These are phyloP conservation scores for Phyllotreta striolata DNA, from an alignment of 2,888 invertebrate species.

Conservation along the genomic window DNA sequence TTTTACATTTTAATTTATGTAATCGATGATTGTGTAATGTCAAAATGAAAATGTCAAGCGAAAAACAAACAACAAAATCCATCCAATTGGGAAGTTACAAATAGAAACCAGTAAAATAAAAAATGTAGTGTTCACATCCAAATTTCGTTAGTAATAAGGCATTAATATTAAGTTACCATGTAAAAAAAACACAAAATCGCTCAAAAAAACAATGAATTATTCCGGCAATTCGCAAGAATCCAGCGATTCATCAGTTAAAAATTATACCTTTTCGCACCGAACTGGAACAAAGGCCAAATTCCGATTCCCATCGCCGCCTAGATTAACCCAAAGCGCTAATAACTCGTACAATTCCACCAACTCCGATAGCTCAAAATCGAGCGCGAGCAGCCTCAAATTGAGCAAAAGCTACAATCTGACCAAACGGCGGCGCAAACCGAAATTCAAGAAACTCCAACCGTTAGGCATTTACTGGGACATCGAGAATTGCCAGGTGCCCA, in stretches of 20 bases:
- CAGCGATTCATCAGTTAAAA: constrained; percentile 39
- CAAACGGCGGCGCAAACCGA: constrained; percentile 41
- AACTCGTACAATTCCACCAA: constrained; percentile 51
- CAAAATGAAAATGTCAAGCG: too few relatives aligned
- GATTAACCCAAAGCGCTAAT: constrained; percentile 52
- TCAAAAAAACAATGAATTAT: constrained; percentile 34
- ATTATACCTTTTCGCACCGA: constrained; percentile 43
- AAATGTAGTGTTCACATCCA: too few relatives aligned
- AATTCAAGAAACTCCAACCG: constrained; percentile 63
- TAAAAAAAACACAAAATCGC: constrained; percentile 8
- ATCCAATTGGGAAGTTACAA: too few relatives aligned
- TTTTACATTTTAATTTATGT: too few relatives aligned
- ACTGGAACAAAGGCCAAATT: constrained; percentile 45
- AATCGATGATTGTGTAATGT: too few relatives aligned
- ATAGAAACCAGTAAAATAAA: too few relatives aligned
- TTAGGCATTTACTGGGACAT: constrained; percentile 95
- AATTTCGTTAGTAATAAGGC: not conserved
- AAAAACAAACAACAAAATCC: too few relatives aligned
- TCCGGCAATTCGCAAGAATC: constrained; percentile 41
- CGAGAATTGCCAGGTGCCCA: constrained; percentile 88
- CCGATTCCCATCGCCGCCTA: constrained; percentile 46
- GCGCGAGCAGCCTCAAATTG: constrained; percentile 19
- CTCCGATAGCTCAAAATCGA: constrained; percentile 52
- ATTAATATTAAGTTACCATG: not conserved
- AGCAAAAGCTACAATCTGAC: constrained; percentile 36